Evolutionary conservation across 2,797 vertebrate genomes (phyloP), one percentile per base, ranked within the genome.

Genomic region (Ataeniobius toweri): DNA sequence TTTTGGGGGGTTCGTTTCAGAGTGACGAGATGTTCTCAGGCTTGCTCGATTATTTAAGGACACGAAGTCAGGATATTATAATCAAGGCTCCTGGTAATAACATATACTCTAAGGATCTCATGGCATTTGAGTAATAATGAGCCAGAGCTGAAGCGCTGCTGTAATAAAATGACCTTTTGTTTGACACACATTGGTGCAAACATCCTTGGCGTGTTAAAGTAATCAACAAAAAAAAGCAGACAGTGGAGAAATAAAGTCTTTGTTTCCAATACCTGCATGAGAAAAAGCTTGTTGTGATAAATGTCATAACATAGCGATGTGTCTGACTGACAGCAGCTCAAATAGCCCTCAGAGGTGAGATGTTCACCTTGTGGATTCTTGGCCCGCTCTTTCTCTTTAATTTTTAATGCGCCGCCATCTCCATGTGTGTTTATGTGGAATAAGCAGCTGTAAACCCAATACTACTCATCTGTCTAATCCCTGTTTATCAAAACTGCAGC

Each of bases 31-130:
- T 72, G 85, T 86, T 85, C 78, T 88, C 84, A 56, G 82, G 88
- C 84, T 77, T 75, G 81, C 69, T 93, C 79, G 93, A 95, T 94
- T 88, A 93, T 95, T 94, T 80, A 94, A 88, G 80, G 82, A 68
- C 80, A 77, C 55, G 59, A 74, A 82, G 83, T 81, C 85, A 85
- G 75, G 86, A 84, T 89, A 90, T 93, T 89, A 84, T 86, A 88
- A 90, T 85, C 85, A 46, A 55, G 80, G 74, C 76, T 68, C 68
- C 63, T 83, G 82, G 77, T 83, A 84, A 90, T 83, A 80, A 83
- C 71, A 80, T 89, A 86, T 91, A 79, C 83, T 90, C 82, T 71
- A 50, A 78, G 80, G 84, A 81, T 81, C 85, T 89, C 51, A 1
- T 84, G 74, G 83, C 84, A 85, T 90, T 91, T 90, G 87, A 91